Conservation (phyloP, 1,140 invertebrate genomes). For the Ostrea edulis region DNA sequence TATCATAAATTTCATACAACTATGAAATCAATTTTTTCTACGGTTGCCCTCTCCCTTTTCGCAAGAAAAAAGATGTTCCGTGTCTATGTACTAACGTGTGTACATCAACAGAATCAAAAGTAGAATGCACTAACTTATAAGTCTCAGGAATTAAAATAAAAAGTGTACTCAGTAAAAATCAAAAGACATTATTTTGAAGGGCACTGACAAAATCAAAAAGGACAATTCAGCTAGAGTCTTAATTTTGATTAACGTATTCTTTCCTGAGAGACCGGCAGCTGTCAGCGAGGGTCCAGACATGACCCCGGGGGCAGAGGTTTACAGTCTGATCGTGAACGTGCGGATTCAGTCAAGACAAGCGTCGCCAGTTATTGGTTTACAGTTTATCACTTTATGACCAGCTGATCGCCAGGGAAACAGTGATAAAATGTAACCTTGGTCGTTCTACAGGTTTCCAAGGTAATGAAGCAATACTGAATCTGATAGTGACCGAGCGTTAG, state of each 20-base stretch:
- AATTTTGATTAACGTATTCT: background rate
- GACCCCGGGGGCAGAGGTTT: background rate
- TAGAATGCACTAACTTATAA: no score
- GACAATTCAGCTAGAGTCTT: no score
- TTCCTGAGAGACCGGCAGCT: background rate
- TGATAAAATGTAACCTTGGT: background rate
- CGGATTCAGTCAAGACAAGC: background rate
- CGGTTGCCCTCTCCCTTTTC: no score
- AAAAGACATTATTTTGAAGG: background rate
- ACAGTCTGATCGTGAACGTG: no score
- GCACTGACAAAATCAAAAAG: no score
- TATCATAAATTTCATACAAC: no score
- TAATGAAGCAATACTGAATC: background rate
- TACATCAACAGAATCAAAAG: no score
- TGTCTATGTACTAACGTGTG: no score
- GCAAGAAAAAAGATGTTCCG: no score
- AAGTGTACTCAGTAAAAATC: no score
- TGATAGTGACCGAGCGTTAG: background rate
- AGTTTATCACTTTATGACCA: background rate
- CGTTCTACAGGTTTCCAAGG: background rate
- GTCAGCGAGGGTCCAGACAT: background rate
- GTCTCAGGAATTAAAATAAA: no score
- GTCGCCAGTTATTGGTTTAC: background rate
- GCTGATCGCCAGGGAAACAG: background rate
- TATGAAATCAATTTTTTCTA: no score